Conservation (phyloP, 2,113 vertebrate genomes). For the Mastomys natalensis region DNA sequence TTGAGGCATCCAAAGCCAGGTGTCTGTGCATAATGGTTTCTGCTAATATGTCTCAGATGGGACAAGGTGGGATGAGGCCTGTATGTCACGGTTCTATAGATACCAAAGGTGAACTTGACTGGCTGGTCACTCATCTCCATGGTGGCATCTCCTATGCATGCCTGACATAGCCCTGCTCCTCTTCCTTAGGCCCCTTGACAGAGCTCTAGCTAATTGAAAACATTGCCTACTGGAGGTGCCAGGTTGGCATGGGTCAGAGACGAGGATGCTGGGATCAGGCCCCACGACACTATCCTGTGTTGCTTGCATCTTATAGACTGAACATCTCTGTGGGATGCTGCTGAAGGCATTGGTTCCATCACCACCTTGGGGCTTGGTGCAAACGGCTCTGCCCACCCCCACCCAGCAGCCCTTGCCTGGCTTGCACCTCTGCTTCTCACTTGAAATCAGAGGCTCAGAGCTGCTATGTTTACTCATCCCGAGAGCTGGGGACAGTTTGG, state of each 20-base stretch:
- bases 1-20: fast-evolving
- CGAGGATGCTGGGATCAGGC: not conserved
- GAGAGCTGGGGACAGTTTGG: constrained; percentile 80
- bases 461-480: constrained; percentile 76
- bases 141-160: too few relatives aligned
- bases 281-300: not conserved
- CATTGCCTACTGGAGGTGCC: too few relatives aligned
- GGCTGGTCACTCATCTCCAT: not conserved
- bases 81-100: not conserved
- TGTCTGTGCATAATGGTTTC: not conserved
- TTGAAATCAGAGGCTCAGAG: constrained; percentile 52
- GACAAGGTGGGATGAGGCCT: not conserved
- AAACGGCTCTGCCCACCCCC: too few relatives aligned
- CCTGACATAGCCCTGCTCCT: not conserved
- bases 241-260: not conserved
- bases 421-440: constrained; percentile 24
- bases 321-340: fast-evolving
- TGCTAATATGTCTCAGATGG: not conserved
- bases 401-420: not conserved
- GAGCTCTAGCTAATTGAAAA: not conserved
- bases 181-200: fast-evolving
- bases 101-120: not conserved
- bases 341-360: not conserved
- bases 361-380: not conserved
- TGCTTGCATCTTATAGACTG: fast-evolving